Evolutionary conservation across 1,140 invertebrate species (phyloP).

Genomic region (Hylaeus volcanicus): DNA sequence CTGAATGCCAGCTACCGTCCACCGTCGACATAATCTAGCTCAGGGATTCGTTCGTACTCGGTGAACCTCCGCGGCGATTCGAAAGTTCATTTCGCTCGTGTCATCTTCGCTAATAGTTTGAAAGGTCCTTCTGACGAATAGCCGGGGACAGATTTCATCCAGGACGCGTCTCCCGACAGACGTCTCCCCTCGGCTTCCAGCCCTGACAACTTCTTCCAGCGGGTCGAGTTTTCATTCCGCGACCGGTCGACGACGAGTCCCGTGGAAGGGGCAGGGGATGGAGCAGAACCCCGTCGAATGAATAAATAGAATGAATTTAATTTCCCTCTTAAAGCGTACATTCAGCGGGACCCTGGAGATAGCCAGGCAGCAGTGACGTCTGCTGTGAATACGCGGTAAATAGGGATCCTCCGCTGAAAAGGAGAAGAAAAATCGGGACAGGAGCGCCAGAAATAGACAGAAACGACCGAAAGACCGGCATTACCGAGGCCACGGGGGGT

Average conservation of each 20-base stretch:
- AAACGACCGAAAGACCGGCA: conserved; percentile 41
- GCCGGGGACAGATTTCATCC: conserved; percentile 7
- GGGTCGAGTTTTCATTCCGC: conserved; percentile 32
- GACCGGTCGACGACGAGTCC: neutral
- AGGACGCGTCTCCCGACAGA: conserved; percentile 16
- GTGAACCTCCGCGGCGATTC: conserved; percentile 8
- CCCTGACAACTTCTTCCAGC: neutral
- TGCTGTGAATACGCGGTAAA: conserved; percentile 47
- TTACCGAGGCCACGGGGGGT: conserved; percentile 45
- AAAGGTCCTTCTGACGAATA: conserved; percentile 39
- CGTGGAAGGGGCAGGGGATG: neutral
- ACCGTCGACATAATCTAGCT: neutral
- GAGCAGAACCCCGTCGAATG: conserved; percentile 40
- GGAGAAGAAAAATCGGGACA: conserved; percentile 25
- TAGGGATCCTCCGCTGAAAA: neutral
- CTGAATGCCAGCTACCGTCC: neutral
- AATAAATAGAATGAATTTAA: conserved; percentile 68
- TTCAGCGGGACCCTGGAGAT: conserved; percentile 42
- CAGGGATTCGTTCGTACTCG: neutral
- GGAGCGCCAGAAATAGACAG: neutral
- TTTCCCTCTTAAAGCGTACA: conserved; percentile 58
- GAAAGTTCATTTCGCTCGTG: conserved; percentile 41
- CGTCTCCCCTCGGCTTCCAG: neutral
- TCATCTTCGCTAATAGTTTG: conserved; percentile 57
- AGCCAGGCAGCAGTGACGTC: conserved; percentile 46